These are phyloP conservation scores for Poecile atricapillus DNA, from an alignment of 2,113 vertebrate species.

Conservation along the genomic window DNA sequence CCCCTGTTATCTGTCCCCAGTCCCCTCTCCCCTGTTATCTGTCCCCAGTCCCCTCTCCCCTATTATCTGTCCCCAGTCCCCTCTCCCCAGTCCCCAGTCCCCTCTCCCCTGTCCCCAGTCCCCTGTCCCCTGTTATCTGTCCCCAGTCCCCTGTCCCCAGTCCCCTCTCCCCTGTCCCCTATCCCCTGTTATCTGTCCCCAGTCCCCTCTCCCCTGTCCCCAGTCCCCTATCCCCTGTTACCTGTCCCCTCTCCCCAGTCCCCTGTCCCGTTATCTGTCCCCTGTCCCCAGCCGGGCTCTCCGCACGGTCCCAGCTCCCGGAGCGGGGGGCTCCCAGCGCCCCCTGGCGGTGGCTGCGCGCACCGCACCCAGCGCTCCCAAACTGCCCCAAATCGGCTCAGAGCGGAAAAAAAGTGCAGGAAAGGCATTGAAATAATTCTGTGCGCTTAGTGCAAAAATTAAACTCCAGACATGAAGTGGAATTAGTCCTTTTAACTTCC, in stretches of 20 bases:
- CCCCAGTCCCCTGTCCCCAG: no score
- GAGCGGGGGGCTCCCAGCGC: background rate
- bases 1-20: no score
- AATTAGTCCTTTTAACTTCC: background rate
- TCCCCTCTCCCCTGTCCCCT: no score
- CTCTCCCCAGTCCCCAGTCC: background rate
- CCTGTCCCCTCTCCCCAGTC: no score
- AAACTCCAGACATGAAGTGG: background rate
- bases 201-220: no score
- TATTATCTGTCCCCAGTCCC: no score
- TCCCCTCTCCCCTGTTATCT: no score
- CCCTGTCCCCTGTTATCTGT: background rate
- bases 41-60: no score
- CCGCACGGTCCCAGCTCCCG: no score
- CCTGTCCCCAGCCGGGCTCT: no score
- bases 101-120: background rate
- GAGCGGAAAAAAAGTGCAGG: accelerated
- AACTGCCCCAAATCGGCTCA: accelerated
- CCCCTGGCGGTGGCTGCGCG: background rate
- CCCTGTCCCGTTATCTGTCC: no score
- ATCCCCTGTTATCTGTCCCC: no score
- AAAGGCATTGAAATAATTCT: accelerated
- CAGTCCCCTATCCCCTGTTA: background rate
- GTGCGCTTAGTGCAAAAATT: accelerated
- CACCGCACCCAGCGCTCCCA: accelerated